phyloP scores from a whole-genome alignment of 2,888 invertebrate genomes.

The Cephus runcator region DNA sequence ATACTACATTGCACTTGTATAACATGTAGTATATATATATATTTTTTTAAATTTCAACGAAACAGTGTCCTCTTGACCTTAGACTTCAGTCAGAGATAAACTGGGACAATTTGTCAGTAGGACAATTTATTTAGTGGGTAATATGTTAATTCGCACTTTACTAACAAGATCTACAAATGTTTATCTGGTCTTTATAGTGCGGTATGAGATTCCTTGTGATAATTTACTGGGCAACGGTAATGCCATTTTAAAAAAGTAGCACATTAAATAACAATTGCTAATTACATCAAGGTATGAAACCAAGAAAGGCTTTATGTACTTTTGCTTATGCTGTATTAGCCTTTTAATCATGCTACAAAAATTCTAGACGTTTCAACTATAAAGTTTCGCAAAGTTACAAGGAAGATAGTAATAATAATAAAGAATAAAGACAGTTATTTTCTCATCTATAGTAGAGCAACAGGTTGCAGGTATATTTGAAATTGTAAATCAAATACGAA shows the following conservation, averaged over 20 bases:
- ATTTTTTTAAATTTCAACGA: background rate
- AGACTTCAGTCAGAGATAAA: background rate
- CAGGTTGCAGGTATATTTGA: background rate
- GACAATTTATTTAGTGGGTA: no score
- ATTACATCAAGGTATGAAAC: background rate
- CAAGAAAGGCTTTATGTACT: no score
- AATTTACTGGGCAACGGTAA: background rate
- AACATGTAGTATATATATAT: background rate
- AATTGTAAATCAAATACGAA: background rate
- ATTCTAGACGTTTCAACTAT: background rate
- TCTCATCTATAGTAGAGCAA: background rate
- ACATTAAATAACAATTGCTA: background rate
- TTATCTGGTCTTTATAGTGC: background rate
- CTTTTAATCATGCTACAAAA: background rate
- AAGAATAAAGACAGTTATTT: no score
- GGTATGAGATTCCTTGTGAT: no score
- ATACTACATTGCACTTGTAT: background rate
- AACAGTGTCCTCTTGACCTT: background rate
- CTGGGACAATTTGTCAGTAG: background rate
- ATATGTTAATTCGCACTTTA: background rate
- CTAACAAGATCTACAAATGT: background rate
- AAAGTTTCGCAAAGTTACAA: no score
- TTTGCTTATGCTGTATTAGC: no score
- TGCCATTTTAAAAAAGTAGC: background rate
- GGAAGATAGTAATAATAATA: no score